Percentiles rank a stretch among this genome's conserved stretches.
Evolutionary conservation across 2,113 vertebrate species (phyloP).

Genomic region (Apteryx owenii): DNA sequence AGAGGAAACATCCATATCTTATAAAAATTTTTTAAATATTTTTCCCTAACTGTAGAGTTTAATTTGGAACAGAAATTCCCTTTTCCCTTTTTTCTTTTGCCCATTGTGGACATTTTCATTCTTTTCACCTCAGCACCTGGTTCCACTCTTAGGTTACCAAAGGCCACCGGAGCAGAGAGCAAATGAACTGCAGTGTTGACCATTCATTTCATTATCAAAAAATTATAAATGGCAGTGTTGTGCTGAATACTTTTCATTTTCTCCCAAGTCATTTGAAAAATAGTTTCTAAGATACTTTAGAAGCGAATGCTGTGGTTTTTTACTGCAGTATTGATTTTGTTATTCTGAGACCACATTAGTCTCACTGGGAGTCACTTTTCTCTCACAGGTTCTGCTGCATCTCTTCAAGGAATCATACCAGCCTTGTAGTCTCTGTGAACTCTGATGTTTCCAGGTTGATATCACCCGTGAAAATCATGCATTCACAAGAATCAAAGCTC

Average conservation of each 20-base stretch:
- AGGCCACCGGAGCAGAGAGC: not conserved
- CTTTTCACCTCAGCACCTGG: not conserved
- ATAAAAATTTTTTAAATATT: not conserved
- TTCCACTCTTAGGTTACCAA: not conserved
- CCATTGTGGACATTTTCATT: not conserved
- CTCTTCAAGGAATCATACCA: conserved; percentile 28
- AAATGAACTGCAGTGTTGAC: not conserved
- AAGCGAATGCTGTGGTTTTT: not conserved
- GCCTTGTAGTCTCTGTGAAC: conserved; percentile 45
- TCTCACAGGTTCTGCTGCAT: conserved; percentile 9
- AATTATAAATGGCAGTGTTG: not conserved
- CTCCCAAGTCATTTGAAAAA: not conserved
- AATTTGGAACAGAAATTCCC: not conserved
- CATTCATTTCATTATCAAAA: not conserved
- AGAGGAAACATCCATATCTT: not conserved
- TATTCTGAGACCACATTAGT: not conserved
- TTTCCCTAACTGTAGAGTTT: not conserved
- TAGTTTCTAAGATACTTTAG: not conserved
- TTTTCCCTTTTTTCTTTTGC: not conserved
- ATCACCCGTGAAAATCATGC: not conserved
- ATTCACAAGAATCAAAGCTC: not conserved
- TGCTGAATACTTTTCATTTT: not conserved
- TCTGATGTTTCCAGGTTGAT: conserved; percentile 28
- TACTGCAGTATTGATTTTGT: not conserved
- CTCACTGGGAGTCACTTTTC: conserved; percentile 22